Base-by-base conservation (phyloP, 2,888 invertebrate genomes). In the Argyresthia goedartella region DNA sequence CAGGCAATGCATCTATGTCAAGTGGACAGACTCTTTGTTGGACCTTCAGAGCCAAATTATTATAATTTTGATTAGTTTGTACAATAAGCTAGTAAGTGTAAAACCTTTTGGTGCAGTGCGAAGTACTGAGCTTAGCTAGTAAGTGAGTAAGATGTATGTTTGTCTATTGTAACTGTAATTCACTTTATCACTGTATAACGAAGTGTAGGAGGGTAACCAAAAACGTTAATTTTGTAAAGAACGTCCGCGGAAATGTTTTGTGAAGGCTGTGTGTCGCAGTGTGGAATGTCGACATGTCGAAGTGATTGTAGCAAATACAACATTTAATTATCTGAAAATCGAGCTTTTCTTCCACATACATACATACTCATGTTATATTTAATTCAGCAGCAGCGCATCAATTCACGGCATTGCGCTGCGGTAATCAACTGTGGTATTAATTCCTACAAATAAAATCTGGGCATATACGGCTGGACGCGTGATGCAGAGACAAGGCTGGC, bases 161-260 rank as follows among this genome's bases (percentile, higher is more conserved):
- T n/a, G 46, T 46, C 46, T 50, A 25, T 51, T 39, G 45, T 51
- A 25, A n/a, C 43, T 42, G 42, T 50, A 50, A 15, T 50, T 50
- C 41, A 43, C 8, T 50, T 25, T 42, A 43, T 39, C 39, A 41
- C 11, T 15, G 1, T 46, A 16, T 46, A 46, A 16, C 15, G 46
- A 16, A 6, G 46, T 15, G 10, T 10, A 33, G 42, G 35, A 25
- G 34, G 44, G 52, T 44, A 14, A 25, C 25, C 25, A 25, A 25
- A 25, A 25, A 25, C 25, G 25, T 25, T 25, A 25, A 25, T 25
- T 25, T 25, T 25, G 2, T 25, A 25, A 25, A 25, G 25, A 25
- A 25, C 6, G 25, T 25, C 25, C 2, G 25, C 25, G 25, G 25
- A 25, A 25, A 25, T 25, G 25, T 25, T 25, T 39, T 35, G n/a